These are phyloP conservation scores for Fregata magnificens DNA, from an alignment of 2,113 vertebrate genomes.

Conservation along the genomic window DNA sequence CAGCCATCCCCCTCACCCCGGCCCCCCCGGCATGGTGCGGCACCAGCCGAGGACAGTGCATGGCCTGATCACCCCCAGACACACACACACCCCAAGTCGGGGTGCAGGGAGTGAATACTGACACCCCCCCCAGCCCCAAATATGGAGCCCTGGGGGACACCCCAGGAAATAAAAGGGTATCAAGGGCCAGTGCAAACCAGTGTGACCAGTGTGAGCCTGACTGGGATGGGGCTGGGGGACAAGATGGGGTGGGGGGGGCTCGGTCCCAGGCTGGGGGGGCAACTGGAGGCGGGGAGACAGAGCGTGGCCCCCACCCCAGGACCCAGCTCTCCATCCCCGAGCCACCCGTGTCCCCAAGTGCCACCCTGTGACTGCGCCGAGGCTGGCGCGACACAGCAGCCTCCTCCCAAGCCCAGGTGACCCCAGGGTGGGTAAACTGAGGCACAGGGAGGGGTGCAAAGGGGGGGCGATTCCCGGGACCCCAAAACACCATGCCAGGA, in stretches of 20 bases:
- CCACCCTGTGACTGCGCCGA: neutral
- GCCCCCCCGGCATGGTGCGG: too few species aligned
- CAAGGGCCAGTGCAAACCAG: neutral
- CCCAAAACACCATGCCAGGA: neutral
- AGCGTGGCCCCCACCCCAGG: neutral
- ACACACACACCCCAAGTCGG: neutral
- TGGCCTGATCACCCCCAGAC: neutral
- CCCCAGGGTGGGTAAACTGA: neutral
- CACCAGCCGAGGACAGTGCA: neutral
- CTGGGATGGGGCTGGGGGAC: neutral
- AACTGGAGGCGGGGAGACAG: neutral
- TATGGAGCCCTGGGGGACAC: neutral
- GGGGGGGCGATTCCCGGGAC: neutral
- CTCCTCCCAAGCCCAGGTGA: neutral
- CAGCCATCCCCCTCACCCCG: neutral
- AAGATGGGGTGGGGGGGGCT: too few species aligned
- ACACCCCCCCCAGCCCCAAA: neutral
- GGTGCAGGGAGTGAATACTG: neutral
- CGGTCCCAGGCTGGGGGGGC: neutral
- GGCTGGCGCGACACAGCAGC: neutral
- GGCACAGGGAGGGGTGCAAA: neutral
- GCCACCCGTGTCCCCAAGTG: neutral
- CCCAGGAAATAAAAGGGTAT: conserved; percentile 13
- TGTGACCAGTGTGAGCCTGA: neutral
- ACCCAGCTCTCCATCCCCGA: neutral